These are phyloP conservation scores for Heliconius himera DNA, from an alignment of 1,140 invertebrate species.

Conservation along the genomic window DNA sequence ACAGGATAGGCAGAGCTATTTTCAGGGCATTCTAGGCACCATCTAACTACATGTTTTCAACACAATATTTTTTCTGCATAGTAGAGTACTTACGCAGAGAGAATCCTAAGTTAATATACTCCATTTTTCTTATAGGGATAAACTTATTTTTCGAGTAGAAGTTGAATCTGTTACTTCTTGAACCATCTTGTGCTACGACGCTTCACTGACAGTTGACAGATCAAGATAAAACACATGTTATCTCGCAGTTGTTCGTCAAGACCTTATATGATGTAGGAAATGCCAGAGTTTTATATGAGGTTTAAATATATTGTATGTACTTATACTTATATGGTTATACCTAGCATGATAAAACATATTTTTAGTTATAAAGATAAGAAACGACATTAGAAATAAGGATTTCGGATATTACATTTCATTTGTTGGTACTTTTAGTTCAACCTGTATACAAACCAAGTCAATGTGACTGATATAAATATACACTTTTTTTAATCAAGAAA, in stretches of 20 bases:
- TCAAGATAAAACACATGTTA: not conserved
- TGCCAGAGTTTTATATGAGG: not conserved
- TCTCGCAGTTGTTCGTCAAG: not conserved
- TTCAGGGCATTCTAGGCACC: too few species aligned
- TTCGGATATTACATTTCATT: not conserved
- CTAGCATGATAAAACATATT: not conserved
- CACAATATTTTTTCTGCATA: too few species aligned
- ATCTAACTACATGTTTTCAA: too few species aligned
- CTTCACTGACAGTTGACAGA: not conserved
- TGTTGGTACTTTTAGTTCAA: not conserved
- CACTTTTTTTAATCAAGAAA: too few species aligned
- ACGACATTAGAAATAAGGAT: not conserved
- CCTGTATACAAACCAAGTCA: not conserved
- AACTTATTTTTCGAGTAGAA: too few species aligned
- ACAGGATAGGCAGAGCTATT: too few species aligned
- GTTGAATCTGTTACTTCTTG: too few species aligned
- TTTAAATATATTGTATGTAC: not conserved
- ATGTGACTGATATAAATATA: too few species aligned
- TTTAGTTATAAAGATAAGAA: not conserved
- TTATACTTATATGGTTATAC: too few species aligned
- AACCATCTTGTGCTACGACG: not conserved
- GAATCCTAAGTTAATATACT: too few species aligned
- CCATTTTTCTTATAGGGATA: too few species aligned
- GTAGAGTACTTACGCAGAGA: too few species aligned
- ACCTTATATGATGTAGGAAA: not conserved